Conservation (phyloP, 1,140 invertebrate species). For the Penaeus vannamei region DNA sequence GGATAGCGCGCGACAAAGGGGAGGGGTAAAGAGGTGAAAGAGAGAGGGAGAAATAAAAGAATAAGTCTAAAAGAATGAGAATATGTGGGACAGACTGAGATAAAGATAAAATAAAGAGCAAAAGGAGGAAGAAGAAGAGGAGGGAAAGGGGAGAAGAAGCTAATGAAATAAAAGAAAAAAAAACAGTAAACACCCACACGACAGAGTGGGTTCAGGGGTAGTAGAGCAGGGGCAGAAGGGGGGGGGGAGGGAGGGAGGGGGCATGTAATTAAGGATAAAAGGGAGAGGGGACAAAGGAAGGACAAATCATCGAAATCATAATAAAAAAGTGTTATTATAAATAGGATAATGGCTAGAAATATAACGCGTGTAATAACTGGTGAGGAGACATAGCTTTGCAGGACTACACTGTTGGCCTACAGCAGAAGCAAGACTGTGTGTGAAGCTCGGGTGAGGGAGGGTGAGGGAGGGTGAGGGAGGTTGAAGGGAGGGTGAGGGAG, state of each 20-base stretch:
- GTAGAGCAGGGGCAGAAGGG: neutral
- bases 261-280: no score
- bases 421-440: conserved; percentile 10
- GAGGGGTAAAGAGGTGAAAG: neutral
- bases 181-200: neutral
- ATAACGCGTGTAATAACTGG: neutral
- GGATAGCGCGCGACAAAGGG: neutral
- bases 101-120: neutral
- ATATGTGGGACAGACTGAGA: neutral
- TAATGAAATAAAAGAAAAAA: neutral
- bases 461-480: conserved; percentile 21
- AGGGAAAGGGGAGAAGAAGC: neutral
- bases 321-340: conserved; percentile 13
- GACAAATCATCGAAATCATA: no score
- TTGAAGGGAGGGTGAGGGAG: neutral
- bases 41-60: neutral
- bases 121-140: neutral
- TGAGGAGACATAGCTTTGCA: conserved; percentile 19
- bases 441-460: conserved; percentile 23
- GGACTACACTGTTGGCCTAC: conserved; percentile 35
- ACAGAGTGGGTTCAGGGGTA: neutral
- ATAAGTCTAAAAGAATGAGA: neutral
- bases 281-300: no score
- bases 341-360: neutral
- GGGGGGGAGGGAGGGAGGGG: no score